These are phyloP conservation scores for Lasioglossum vierecki DNA, from an alignment of 2,888 invertebrate genomes.

Conservation along the genomic window DNA sequence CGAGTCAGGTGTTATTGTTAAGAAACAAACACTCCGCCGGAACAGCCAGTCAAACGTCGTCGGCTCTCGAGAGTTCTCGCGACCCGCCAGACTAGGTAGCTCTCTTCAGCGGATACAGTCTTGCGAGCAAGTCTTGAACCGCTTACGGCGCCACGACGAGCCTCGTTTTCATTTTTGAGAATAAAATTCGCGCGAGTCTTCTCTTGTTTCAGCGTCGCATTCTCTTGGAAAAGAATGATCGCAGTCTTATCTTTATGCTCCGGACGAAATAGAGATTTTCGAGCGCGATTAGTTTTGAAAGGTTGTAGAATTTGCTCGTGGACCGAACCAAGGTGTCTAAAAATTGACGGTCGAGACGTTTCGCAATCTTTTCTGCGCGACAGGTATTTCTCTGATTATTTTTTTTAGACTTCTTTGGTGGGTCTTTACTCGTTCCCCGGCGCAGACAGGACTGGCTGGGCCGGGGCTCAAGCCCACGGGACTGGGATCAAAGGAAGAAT, in stretches of 20 bases:
- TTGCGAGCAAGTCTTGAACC: not conserved
- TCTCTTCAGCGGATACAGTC: not conserved
- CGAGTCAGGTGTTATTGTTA: not conserved
- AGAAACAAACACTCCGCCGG: not conserved
- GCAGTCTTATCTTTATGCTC: not conserved
- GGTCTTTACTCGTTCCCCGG: constrained; percentile 73
- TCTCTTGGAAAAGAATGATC: not conserved
- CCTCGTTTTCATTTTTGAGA: not conserved
- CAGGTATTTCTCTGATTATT: constrained; percentile 68
- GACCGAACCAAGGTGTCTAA: constrained; percentile 8
- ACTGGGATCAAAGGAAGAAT: constrained; percentile 84
- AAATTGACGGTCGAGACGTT: constrained; percentile 35
- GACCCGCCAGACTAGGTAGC: not conserved
- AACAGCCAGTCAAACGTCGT: not conserved
- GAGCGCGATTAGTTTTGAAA: not conserved
- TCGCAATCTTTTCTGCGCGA: constrained; percentile 54
- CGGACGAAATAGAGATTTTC: not conserved
- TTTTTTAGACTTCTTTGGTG: constrained; percentile 55
- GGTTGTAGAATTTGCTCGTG: not conserved
- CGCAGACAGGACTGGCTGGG: constrained; percentile 67
- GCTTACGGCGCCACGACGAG: not conserved
- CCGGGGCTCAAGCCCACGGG: constrained; percentile 76
- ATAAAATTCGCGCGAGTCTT: not conserved
- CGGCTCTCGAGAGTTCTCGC: not conserved
- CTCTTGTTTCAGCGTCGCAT: not conserved